phyloP scores from a whole-genome alignment of 2,113 vertebrate species.

The Caranx ignobilis region DNA sequence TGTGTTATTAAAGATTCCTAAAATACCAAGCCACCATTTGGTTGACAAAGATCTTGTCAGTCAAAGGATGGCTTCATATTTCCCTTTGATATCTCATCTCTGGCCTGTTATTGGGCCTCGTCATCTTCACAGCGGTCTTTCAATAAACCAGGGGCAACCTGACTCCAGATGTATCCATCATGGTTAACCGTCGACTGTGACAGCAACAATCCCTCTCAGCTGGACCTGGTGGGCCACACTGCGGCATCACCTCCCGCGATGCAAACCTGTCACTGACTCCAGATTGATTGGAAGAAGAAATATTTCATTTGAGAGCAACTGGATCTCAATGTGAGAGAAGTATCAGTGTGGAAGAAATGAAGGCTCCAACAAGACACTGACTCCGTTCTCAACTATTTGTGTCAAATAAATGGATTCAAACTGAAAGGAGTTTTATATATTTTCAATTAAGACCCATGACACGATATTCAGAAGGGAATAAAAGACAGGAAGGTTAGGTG shows the following conservation, averaged over 20 bases:
- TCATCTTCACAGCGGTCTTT: conserved; percentile 30
- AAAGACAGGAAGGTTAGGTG: background rate
- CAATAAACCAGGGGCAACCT: conserved; percentile 41
- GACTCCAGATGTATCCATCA: conserved; percentile 62
- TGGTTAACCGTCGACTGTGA: conserved; percentile 45
- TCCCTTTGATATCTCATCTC: conserved; percentile 14
- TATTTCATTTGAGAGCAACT: background rate
- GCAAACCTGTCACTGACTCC: conserved; percentile 27
- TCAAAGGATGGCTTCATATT: conserved; percentile 12
- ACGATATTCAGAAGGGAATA: background rate
- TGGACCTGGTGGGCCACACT: background rate
- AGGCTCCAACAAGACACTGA: background rate
- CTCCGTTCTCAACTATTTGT: background rate
- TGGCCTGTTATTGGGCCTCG: conserved; percentile 28
- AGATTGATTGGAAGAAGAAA: conserved; percentile 25
- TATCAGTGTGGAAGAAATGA: no score
- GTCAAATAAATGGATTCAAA: background rate
- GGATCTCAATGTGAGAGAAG: background rate
- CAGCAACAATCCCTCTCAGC: conserved; percentile 21
- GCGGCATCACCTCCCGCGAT: background rate
- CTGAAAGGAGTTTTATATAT: conserved; percentile 20
- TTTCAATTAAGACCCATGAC: conserved; percentile 27
- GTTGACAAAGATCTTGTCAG: background rate
- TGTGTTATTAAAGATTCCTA: background rate
- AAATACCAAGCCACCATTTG: background rate